Conservation (phyloP, 1,140 invertebrate species). For the Bombus soroeensis region DNA sequence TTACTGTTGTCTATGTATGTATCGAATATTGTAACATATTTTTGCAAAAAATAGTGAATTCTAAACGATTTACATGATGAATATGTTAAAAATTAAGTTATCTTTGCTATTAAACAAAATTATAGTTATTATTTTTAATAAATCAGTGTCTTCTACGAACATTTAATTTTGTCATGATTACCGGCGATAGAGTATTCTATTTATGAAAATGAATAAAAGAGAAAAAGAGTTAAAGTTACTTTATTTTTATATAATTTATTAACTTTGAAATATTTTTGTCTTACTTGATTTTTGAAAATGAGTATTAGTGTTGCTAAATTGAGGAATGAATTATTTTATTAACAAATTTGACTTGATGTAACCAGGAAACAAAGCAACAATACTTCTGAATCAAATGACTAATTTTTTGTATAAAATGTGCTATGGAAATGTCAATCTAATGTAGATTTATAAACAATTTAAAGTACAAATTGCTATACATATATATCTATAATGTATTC, state of each 20-base stretch:
- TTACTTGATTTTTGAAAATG: conserved; percentile 2
- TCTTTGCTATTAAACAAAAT: conserved; percentile 30
- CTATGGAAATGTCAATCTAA: conserved; percentile 12
- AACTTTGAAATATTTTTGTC: background rate
- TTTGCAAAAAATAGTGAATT: conserved; percentile 28
- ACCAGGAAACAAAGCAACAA: background rate
- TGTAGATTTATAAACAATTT: conserved; percentile 28
- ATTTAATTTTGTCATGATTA: conserved; percentile 12
- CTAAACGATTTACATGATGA: background rate
- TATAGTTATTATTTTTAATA: conserved; percentile 62
- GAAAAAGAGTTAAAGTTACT: background rate
- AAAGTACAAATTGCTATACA: conserved; percentile 28
- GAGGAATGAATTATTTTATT: background rate
- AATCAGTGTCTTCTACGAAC: conserved; percentile 33
- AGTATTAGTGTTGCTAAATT: background rate
- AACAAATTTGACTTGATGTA: conserved; percentile 3
- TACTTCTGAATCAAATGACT: background rate
- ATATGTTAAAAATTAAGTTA: conserved; percentile 25
- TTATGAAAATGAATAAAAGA: background rate
- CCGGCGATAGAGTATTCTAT: background rate
- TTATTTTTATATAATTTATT: conserved; percentile 1
- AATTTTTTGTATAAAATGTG: conserved; percentile 31
- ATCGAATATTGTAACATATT: conserved; percentile 12
- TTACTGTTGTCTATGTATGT: conserved; percentile 23
- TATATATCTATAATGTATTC: conserved; percentile 3